Base-by-base conservation (phyloP, 2,888 invertebrate species). In the Noctuana brunneofusca region DNA sequence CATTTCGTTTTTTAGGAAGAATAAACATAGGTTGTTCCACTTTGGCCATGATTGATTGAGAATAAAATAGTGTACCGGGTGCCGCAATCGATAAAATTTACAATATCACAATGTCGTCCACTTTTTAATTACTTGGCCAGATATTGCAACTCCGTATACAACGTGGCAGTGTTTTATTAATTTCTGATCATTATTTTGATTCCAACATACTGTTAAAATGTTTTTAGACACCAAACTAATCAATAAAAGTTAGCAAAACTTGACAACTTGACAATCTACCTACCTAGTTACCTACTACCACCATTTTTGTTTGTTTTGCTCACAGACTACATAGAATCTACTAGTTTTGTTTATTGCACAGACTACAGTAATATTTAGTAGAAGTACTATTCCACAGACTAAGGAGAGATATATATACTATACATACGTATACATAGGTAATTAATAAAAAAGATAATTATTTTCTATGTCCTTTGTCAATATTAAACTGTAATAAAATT, bases 1-100 rank as follows among this genome's bases (percentile, higher is more conserved):
- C 93, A 73, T 92, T 91, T 78, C 93, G 79, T 87, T 93, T 92
- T 86, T 94, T 83, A 1, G 94, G 93, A 68, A 93, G 85, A 75
- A 94, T 92, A 73, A 94, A 93, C 72, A 93, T 81, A 11, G 93
- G 93, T 66, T 85, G 90, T 63, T 92, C 92, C 18, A 89, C 84
- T 75, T 86, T 79, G 35, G 89, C 86, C 90, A 90, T 90, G 6
- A 9, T 56, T 54, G 16, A 18, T n/a, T n/a, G n/a, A n/a, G n/a
- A n/a, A n/a, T n/a, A n/a, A n/a, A n/a, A n/a, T n/a, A n/a, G 3
- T n/a, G 1, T 27, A 8, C 27, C 8, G 27, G 18, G 24, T 50
- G n/a, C 18, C 11, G 18, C 18, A 41, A 41, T 41, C 38, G 16
- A 41, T 41, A 41, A n/a, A n/a, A 41, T 41, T 16, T 41, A 11